phyloP scores from a whole-genome alignment of 1,140 invertebrate genomes.

The Drepana arcuata region DNA sequence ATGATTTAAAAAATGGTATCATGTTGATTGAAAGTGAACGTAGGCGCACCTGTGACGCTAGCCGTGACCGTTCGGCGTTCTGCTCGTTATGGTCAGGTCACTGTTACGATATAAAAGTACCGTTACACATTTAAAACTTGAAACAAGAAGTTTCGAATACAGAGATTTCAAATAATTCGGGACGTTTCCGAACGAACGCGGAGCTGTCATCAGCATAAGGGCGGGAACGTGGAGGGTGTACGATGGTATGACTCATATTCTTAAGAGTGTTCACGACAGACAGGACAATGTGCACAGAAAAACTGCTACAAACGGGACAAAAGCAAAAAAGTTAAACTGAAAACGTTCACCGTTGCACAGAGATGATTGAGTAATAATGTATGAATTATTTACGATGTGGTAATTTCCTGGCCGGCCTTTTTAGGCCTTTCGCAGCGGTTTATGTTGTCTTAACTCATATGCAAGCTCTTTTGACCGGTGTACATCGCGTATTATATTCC shows the following conservation, averaged over 20 bases:
- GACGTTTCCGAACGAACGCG: conserved; percentile 8
- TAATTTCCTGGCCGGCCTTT: conserved; percentile 47
- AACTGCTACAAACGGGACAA: conserved; percentile 26
- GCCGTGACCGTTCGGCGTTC: conserved; percentile 36
- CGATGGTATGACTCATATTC: conserved; percentile 20
- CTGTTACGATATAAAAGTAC: conserved; percentile 32
- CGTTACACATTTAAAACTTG: conserved; percentile 42
- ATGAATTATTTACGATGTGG: conserved; percentile 65
- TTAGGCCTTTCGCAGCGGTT: conserved; percentile 32
- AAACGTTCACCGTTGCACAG: conserved; percentile 39
- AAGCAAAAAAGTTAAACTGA: conserved; percentile 35
- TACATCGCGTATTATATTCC: conserved; percentile 11
- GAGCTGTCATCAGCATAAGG: conserved; percentile 7
- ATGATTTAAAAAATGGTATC: conserved; percentile 41
- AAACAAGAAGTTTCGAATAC: conserved; percentile 8
- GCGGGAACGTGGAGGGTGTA: too few species aligned
- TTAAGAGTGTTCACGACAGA: conserved; percentile 6
- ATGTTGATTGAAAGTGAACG: conserved; percentile 50
- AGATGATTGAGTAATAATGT: conserved; percentile 60
- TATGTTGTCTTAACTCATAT: conserved; percentile 15
- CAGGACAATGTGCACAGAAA: conserved; percentile 38
- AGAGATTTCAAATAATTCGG: neutral
- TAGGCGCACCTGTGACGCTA: conserved; percentile 47
- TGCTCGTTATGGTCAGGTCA: conserved; percentile 46
- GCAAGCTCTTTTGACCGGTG: conserved; percentile 11